Conservation (phyloP, 2,113 vertebrate species). For the Ameiurus melas region DNA sequence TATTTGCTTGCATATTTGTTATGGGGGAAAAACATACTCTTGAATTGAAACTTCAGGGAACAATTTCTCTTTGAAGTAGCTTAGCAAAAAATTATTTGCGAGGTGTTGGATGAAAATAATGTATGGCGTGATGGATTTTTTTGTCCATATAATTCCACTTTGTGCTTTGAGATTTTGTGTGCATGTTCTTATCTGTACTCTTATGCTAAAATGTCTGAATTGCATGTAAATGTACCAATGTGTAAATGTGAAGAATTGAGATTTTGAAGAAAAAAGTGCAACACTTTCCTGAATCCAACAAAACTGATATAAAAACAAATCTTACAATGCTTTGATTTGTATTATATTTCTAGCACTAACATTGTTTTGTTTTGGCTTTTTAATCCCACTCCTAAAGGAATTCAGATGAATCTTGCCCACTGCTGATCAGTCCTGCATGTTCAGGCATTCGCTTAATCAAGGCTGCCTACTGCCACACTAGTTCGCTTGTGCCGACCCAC, state of each 20-base stretch:
- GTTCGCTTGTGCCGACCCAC: neutral
- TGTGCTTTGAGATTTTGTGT: conserved; percentile 12
- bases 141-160: neutral
- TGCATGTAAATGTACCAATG: conserved; percentile 13
- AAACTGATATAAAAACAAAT: conserved; percentile 11
- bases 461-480: neutral
- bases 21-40: neutral
- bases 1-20: neutral
- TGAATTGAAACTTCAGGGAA: conserved; percentile 34
- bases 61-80: conserved; percentile 24
- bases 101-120: neutral
- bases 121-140: neutral
- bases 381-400: neutral
- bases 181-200: neutral
- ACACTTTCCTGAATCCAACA: neutral
- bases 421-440: neutral
- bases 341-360: neutral
- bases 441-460: neutral
- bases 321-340: neutral
- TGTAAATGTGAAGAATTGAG: neutral
- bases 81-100: neutral
- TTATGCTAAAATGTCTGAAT: neutral
- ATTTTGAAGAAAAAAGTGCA: neutral
- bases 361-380: neutral
- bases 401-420: neutral